Conservation (phyloP, 2,797 vertebrate genomes). For the Clarias laeviceps region DNA sequence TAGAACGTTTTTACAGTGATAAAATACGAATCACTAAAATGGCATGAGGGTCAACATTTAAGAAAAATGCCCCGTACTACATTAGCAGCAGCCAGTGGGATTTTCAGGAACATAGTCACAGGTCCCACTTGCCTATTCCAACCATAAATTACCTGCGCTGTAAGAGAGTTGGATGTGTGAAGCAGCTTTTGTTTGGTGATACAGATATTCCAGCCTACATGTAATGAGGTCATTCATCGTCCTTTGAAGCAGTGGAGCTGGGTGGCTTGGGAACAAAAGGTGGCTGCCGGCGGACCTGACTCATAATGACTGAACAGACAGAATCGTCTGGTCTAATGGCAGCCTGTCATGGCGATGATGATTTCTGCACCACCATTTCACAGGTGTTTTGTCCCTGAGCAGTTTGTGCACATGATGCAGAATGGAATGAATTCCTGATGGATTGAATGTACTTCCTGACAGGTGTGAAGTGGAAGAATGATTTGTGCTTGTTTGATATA, state of each 20-base stretch:
- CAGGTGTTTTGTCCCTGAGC: conserved; percentile 53
- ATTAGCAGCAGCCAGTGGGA: conserved; percentile 36
- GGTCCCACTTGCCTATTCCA: conserved; percentile 51
- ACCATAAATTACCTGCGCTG: conserved; percentile 55
- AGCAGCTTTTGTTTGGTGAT: conserved; percentile 57
- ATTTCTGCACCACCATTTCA: conserved; percentile 58
- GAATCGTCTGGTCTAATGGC: conserved; percentile 54
- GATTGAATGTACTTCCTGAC: conserved; percentile 44
- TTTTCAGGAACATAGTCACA: conserved; percentile 44
- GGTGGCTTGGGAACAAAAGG: conserved; percentile 57
- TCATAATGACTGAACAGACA: conserved; percentile 59
- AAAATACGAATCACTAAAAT: conserved; percentile 29
- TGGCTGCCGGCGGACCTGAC: conserved; percentile 56
- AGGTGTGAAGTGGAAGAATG: conserved; percentile 39
- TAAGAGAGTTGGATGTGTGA: conserved; percentile 51
- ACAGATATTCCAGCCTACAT: conserved; percentile 52
- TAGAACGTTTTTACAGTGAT: conserved; percentile 32
- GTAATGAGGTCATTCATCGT: conserved; percentile 60
- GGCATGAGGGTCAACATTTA: conserved; percentile 45
- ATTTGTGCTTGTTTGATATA: conserved; percentile 22
- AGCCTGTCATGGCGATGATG: conserved; percentile 57
- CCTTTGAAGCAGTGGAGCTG: conserved; percentile 54
- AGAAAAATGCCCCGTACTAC: conserved; percentile 46
- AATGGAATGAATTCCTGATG: conserved; percentile 51
- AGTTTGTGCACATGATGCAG: conserved; percentile 51